A percentile compares a stretch with the other conserved stretches of the same genome.
Conservation (phyloP, 2,113 vertebrate species). For the Chitala chitala region DNA sequence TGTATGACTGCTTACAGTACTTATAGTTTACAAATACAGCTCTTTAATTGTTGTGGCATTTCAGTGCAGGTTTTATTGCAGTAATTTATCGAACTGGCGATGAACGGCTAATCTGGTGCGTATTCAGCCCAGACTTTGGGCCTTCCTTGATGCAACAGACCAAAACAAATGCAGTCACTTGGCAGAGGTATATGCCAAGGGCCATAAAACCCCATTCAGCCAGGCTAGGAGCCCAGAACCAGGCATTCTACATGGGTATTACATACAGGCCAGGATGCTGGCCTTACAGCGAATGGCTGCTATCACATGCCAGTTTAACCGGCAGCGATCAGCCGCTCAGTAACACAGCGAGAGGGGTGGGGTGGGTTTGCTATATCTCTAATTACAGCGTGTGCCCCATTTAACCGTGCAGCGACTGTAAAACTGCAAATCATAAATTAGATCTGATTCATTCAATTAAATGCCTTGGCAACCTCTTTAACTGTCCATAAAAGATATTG, state of each 20-base stretch:
- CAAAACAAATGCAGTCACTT: too few relatives aligned
- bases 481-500: not conserved
- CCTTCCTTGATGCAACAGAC: too few relatives aligned
- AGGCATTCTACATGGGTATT: not conserved
- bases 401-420: not conserved
- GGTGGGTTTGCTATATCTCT: not conserved
- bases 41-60: too few relatives aligned
- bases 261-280: not conserved
- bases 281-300: not conserved
- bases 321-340: not conserved
- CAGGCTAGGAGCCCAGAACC: not conserved
- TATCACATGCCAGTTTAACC: not conserved
- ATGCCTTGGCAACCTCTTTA: not conserved
- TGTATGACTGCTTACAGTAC: too few relatives aligned
- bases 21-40: too few relatives aligned
- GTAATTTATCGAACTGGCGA: too few relatives aligned
- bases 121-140: too few relatives aligned
- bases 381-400: not conserved
- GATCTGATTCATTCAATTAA: conserved; percentile 15
- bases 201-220: not conserved
- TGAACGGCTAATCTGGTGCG: too few relatives aligned
- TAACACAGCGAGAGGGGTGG: not conserved
- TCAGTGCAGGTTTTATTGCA: too few relatives aligned
- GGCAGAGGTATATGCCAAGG: not conserved
- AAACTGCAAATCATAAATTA: not conserved